Base-by-base conservation (phyloP, 2,113 vertebrate species). In the Gobiocypris rarus region DNA sequence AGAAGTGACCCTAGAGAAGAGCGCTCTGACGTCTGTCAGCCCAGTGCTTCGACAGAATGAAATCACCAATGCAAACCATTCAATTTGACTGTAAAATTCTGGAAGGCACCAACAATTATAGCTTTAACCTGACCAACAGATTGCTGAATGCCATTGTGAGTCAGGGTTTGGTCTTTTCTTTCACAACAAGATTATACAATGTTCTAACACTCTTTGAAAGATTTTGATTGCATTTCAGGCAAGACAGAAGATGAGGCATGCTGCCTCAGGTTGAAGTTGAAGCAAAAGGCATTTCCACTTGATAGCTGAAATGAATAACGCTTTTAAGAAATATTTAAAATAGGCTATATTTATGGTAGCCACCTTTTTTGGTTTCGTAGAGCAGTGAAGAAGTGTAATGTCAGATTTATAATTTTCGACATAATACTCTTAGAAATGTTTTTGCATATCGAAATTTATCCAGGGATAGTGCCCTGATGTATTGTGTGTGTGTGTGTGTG, bases 11-110 rank as follows among this genome's bases (percentile, higher is more conserved):
- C 28, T 2, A 24, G 75, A 38, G 19, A 13, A 75, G 9, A 74
- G 45, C 3, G 71, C 5, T 54, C 50, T 15, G 75, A 11, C 56
- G 71, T 28, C 28, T 76, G 28, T n/a, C 50, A 56, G 28, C 26
- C n/a, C 31, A 17, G 8, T 48, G 58, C 38, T 45, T 15, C 3
- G 10, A 38, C 3, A 28, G 45, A 50, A 80, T 80, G 24, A 48
- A 80, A 80, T 65, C 77, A 19, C 77, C 43, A 59, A 73, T 84
- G 75, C 24, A 84, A 84, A 84, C 26, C 17, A 10, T 79, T 59
- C 41, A 56, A 79, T 84, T 84, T 84, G 83, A 69, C 75, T 71
- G 71, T 80, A 56, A 84, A 84, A 84, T 84, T 73, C 19, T 34
- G 22, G 54, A 71, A 45, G 59, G 24, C 41, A 2, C 38, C 48